Percentiles rank a stretch among this genome's conserved stretches.
Conservation (phyloP, 2,888 invertebrate species). For the Buathra laborator region DNA sequence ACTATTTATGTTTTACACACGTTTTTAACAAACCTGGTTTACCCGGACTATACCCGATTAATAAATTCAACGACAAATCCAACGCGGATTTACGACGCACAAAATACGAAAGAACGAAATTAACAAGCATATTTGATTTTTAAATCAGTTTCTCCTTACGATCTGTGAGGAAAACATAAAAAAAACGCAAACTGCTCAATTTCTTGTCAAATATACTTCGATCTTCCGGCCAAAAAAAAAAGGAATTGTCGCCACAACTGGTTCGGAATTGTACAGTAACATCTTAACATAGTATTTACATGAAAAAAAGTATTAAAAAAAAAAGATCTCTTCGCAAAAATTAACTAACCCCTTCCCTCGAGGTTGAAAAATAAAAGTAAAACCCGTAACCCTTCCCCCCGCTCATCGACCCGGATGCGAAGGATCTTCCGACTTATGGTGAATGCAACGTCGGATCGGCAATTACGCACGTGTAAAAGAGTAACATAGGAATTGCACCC, state of each 20-base stretch:
- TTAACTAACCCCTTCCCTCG: constrained; percentile 38
- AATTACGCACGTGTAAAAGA: constrained; percentile 35
- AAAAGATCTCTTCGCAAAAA: constrained; percentile 18
- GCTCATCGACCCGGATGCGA: constrained; percentile 48
- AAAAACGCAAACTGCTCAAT: not conserved
- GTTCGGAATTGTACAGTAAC: constrained; percentile 25
- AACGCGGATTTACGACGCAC: constrained; percentile 7
- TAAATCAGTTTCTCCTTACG: not conserved
- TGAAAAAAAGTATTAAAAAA: not conserved
- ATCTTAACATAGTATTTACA: constrained; percentile 30
- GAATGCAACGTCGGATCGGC: constrained; percentile 42
- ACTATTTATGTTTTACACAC: constrained; percentile 58
- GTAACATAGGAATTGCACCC: constrained; percentile 7
- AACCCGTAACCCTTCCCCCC: not conserved
- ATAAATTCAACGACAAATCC: constrained; percentile 16
- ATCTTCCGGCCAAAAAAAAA: not conserved
- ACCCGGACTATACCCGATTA: constrained; percentile 20
- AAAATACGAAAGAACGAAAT: not conserved
- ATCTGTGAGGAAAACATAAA: not conserved
- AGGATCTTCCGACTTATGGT: constrained; percentile 47
- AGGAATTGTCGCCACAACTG: not conserved
- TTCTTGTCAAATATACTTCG: not conserved
- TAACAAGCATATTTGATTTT: constrained; percentile 2
- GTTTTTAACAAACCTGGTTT: constrained; percentile 34
- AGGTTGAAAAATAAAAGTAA: constrained; percentile 46